Base-by-base conservation (phyloP, 2,797 vertebrate species). In the Coreius guichenoti region DNA sequence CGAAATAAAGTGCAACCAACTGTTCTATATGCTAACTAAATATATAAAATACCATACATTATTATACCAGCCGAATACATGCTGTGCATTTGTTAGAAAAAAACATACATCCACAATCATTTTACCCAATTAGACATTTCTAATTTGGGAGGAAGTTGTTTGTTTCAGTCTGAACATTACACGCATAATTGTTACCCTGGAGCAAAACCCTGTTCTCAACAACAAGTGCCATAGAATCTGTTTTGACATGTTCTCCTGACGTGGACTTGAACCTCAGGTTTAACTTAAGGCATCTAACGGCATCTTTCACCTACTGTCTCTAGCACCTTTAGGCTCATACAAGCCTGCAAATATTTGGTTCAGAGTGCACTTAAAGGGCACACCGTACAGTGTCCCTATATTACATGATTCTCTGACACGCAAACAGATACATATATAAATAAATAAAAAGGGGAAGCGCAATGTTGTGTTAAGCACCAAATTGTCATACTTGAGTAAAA, bases 221-320 rank as follows among this genome's bases (percentile, higher is more conserved):
- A 73, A 73, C 45, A 74, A 73, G 70, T 49, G n/a, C 17, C 70
- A 29, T 11, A 73, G 39, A 21, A 47, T 36, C n/a, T 63, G 76
- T 79, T 63, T 63, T 79, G 36, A n/a, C 56, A 26, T 45, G 76
- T 79, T 39, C 36, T 43, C 39, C 8, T 33, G 33, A 0, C 13
- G 47, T 74, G 45, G 16, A 74, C 72, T 49, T 74, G 76, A 23
- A 43, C 51, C 3, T n/a, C 31, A 14, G 51, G 31, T 56, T 58
- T 13, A 58, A n/a, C 29, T 56, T 13, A n/a, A n/a, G n/a, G n/a
- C n/a, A n/a, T n/a, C 39, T 21, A 43, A 58, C 16, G 7, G 56
- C 12, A 6, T 65, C 5, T 29, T 17, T 79, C 39, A 29, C n/a
- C 16, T 45, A 5, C 12, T 4, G n/a, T 13, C 4, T 45, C 33